phyloP scores from a whole-genome alignment of 2,113 vertebrate species.

The Oreochromis spilurus region DNA sequence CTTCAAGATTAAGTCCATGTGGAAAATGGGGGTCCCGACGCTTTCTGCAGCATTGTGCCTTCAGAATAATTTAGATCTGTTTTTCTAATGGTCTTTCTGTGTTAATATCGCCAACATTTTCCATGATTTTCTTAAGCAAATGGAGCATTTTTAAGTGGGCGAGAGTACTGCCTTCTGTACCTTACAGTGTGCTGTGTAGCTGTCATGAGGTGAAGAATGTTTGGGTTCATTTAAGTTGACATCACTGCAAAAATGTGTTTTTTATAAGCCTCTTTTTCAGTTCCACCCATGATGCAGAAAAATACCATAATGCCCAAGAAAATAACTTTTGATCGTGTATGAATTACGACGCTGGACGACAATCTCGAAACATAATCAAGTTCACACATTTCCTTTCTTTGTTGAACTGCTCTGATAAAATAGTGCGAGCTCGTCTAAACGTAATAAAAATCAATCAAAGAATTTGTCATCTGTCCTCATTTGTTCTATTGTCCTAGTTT shows the following conservation, averaged over 20 bases:
- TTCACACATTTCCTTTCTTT: background rate
- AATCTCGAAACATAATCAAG: background rate
- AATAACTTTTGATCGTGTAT: background rate
- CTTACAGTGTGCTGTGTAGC: constrained; percentile 4
- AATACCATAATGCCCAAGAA: background rate
- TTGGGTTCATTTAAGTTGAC: constrained; percentile 14
- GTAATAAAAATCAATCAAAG: constrained; percentile 35
- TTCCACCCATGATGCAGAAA: background rate
- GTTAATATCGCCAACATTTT: constrained; percentile 47
- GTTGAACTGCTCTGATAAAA: background rate
- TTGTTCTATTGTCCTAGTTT: constrained; percentile 66
- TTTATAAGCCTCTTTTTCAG: constrained; percentile 14
- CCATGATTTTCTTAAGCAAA: constrained; percentile 43
- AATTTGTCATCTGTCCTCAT: constrained; percentile 59
- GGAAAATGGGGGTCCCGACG: constrained; percentile 38
- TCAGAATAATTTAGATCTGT: constrained; percentile 49
- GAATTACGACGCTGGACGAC: background rate
- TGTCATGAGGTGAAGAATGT: constrained; percentile 26
- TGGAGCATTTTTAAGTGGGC: constrained; percentile 37
- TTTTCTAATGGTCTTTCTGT: constrained; percentile 64
- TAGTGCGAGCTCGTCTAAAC: background rate
- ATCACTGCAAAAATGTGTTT: constrained; percentile 35
- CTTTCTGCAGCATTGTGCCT: constrained; percentile 28
- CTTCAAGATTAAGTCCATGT: constrained; percentile 48
- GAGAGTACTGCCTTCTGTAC: constrained; percentile 11